Evolutionary conservation across 1,140 invertebrate genomes (phyloP).

Genomic region (Calliphora vicina): DNA sequence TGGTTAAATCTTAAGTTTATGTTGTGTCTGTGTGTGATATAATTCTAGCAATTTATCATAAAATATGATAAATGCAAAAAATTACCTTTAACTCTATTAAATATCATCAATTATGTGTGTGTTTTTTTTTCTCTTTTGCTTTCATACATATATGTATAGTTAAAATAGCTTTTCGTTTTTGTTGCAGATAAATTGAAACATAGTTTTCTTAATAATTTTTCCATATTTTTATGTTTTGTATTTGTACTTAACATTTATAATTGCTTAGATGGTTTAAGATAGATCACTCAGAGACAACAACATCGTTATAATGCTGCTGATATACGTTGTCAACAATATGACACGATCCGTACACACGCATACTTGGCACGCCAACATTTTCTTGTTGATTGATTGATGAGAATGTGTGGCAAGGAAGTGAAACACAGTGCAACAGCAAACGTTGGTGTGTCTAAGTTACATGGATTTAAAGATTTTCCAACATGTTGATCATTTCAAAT

Average conservation of each 20-base stretch:
- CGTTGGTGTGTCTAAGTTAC: neutral
- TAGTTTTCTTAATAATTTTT: conserved; percentile 2
- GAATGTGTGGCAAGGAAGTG: neutral
- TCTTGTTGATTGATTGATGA: neutral
- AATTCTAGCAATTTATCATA: conserved; percentile 6
- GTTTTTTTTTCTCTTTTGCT: neutral
- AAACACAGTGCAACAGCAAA: neutral
- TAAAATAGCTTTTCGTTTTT: neutral
- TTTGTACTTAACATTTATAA: neutral
- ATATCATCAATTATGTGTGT: neutral
- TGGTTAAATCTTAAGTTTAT: neutral
- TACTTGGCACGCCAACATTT: conserved; percentile 1
- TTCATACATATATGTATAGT: neutral
- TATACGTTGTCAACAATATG: conserved; percentile 16
- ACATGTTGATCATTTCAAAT: neutral
- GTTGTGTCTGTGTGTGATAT: too few relatives aligned
- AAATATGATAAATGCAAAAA: neutral
- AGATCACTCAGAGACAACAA: neutral
- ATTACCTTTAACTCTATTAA: conserved; percentile 3
- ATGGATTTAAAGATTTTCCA: neutral
- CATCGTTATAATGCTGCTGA: neutral
- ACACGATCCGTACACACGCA: conserved; percentile 11
- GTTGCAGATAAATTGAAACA: neutral
- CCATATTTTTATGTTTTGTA: neutral
- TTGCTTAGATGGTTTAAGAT: neutral